phyloP scores from a whole-genome alignment of 1,140 invertebrate species.

The Zaprionus lachaisei region DNA sequence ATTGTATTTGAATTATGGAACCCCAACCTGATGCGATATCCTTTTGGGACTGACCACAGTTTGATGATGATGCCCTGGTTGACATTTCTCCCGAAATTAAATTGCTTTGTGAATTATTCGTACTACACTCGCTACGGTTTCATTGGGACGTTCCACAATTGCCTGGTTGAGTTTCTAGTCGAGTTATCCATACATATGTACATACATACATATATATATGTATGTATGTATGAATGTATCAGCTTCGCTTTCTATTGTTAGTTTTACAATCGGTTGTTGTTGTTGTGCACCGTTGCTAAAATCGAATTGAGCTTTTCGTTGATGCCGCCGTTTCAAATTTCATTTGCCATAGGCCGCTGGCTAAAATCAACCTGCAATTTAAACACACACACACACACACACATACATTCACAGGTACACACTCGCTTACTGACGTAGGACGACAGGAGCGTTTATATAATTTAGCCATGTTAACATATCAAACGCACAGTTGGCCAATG shows the following conservation, averaged over 20 bases:
- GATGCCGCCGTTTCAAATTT: slow-evolving; percentile 40
- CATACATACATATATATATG: too few species aligned
- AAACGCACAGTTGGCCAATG: slow-evolving; percentile 50
- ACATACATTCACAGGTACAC: background rate
- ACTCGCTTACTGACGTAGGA: background rate
- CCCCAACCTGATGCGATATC: background rate
- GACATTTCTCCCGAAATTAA: background rate
- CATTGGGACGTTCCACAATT: background rate
- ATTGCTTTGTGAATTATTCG: background rate
- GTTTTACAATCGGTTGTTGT: background rate
- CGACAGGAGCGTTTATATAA: slow-evolving; percentile 47
- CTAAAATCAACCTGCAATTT: slow-evolving; percentile 50
- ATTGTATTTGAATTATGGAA: background rate
- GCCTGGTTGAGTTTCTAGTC: background rate
- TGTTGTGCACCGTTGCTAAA: slow-evolving; percentile 10
- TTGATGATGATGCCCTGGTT: too few species aligned
- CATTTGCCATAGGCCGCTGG: slow-evolving; percentile 43
- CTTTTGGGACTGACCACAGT: background rate
- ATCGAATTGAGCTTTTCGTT: slow-evolving; percentile 31
- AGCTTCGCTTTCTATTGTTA: background rate
- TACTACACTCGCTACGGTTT: background rate
- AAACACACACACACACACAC: background rate
- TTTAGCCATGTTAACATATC: slow-evolving; percentile 66
- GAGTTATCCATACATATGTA: background rate
- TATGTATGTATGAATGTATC: background rate